Evolutionary conservation across 1,140 invertebrate genomes (phyloP), one percentile per base, ranked within the genome.

Genomic region (Bombus ignitus): DNA sequence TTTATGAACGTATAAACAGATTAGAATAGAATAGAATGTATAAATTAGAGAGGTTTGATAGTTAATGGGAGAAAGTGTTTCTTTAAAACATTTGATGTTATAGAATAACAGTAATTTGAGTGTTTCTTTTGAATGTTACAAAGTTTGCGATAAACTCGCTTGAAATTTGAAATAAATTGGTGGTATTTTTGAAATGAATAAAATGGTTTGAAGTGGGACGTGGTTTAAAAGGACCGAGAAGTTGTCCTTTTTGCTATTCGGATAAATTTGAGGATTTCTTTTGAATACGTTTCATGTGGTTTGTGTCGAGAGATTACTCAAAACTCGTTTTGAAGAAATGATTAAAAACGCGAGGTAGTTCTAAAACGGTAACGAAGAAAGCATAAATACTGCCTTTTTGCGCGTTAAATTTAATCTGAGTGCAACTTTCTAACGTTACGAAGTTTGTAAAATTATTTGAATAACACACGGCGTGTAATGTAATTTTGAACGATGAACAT

Each of bases 401-500:
- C 0, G 12, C 13, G 62, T 62, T 62, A 62, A 62, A 62, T 62
- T 62, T 9, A 66, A 66, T 66, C 18, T 32, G 15, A 66, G n/a
- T 6, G 13, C n/a, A 32, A 32, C n/a, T 32, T 66, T 66, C 32
- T 6, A 42, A 28, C 5, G 39, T n/a, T 15, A 39, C 42, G 12
- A 53, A 35, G n/a, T 47, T 6, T 25, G 73, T 53, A 25, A 70
- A 70, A 39, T 39, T 39, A 37, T 39, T 71, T 39, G 35, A 71
- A 71, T 35, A 74, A 74, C 32, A 35, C 15, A 22, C 5, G 9
- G 0, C 18, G 5, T n/a, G 32, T 44, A 32, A 12, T 18, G 53
- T 18, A 77, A 62, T 77, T 77, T 77, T 12, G n/a, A 10, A 59
- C 37, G 57, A 77, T 39, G 75, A 77, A n/a, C 22, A 22, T 77